Percentiles rank a stretch among this genome's conserved stretches.
Evolutionary conservation across 2,888 invertebrate genomes (phyloP).

Genomic region (Euspilapteryx auroguttella): DNA sequence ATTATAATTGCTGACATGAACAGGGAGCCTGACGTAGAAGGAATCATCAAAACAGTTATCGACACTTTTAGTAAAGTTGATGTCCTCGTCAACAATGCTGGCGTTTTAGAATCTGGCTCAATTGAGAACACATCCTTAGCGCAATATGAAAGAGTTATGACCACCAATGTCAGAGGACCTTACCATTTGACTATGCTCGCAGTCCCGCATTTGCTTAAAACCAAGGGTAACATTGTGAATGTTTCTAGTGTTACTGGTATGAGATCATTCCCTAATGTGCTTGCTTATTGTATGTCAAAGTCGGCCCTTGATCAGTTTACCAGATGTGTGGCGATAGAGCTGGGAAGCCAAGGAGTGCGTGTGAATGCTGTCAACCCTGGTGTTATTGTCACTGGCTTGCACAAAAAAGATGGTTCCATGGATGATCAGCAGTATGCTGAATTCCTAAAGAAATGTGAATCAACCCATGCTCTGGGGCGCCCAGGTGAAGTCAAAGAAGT

Average conservation of each 20-base stretch:
- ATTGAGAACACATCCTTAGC: slow-evolving; percentile 82
- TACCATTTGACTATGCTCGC: slow-evolving; percentile 82
- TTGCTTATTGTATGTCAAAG: slow-evolving; percentile 92
- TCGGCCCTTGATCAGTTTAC: slow-evolving; percentile 94
- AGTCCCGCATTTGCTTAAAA: slow-evolving; percentile 76
- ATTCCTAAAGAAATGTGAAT: slow-evolving; percentile 79
- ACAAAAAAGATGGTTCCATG: slow-evolving; percentile 76
- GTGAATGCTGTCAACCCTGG: slow-evolving; percentile 94
- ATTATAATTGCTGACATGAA: slow-evolving; percentile 67
- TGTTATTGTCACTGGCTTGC: slow-evolving; percentile 86
- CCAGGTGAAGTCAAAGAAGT: slow-evolving; percentile 84
- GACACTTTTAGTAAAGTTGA: slow-evolving; percentile 70
- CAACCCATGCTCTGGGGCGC: slow-evolving; percentile 88
- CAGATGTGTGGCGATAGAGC: slow-evolving; percentile 82
- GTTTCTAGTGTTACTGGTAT: slow-evolving; percentile 91
- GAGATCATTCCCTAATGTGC: slow-evolving; percentile 83
- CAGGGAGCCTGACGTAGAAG: slow-evolving; percentile 67
- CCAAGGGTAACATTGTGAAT: slow-evolving; percentile 87
- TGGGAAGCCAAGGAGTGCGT: slow-evolving; percentile 76
- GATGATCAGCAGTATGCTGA: slow-evolving; percentile 72
- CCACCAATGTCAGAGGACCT: slow-evolving; percentile 79
- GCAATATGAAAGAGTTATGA: slow-evolving; percentile 86
- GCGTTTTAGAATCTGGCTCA: slow-evolving; percentile 75
- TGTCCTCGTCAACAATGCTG: slow-evolving; percentile 86
- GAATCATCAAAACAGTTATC: slow-evolving; percentile 68